Conservation (phyloP, 1,140 invertebrate species). For the Trichogramma pretiosum region DNA sequence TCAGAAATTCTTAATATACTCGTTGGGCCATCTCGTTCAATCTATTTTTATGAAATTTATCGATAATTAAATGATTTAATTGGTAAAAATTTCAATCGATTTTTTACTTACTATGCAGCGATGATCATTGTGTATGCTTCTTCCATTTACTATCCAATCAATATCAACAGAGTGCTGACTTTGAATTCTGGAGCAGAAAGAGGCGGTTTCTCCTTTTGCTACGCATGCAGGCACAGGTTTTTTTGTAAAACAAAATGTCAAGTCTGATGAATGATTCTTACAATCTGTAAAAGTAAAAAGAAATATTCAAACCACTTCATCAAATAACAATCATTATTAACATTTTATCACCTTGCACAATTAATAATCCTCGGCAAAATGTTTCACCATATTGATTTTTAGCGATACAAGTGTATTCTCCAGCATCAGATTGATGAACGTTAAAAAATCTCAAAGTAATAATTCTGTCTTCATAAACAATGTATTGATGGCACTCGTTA, state of each 20-base stretch:
- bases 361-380: slow-evolving; percentile 45
- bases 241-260: slow-evolving; percentile 37
- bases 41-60: slow-evolving; percentile 27
- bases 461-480: slow-evolving; percentile 52
- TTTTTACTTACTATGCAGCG: slow-evolving; percentile 36
- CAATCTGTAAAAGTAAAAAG: slow-evolving; percentile 24
- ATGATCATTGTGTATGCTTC: slow-evolving; percentile 25
- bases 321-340: not conserved
- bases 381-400: slow-evolving; percentile 52
- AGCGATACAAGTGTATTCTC: slow-evolving; percentile 62
- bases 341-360: slow-evolving; percentile 43
- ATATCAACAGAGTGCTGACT: slow-evolving; percentile 30
- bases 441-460: slow-evolving; percentile 57
- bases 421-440: slow-evolving; percentile 58
- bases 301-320: no score
- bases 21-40: slow-evolving; percentile 45
- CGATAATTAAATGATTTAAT: not conserved
- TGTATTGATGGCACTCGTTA: slow-evolving; percentile 54
- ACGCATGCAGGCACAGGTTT: slow-evolving; percentile 37
- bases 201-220: slow-evolving; percentile 32
- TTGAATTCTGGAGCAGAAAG: slow-evolving; percentile 40
- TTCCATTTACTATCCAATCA: slow-evolving; percentile 43
- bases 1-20: slow-evolving; percentile 48
- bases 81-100: not conserved
- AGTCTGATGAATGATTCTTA: slow-evolving; percentile 23